These are phyloP conservation scores for Heliothis virescens DNA, from an alignment of 1,140 invertebrate genomes.

Conservation along the genomic window DNA sequence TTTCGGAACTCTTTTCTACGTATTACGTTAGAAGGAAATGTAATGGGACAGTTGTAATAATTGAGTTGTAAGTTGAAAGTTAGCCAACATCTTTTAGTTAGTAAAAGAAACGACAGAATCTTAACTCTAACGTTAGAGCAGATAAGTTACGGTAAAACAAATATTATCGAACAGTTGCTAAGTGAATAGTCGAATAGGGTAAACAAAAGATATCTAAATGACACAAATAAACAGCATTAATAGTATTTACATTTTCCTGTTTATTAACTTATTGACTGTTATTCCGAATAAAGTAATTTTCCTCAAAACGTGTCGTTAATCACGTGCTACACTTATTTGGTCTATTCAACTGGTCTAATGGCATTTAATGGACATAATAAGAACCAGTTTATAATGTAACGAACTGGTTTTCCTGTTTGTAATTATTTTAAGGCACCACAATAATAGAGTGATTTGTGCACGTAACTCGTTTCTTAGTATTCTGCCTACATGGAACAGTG, in stretches of 20 bases:
- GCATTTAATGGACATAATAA: not conserved
- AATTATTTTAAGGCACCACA: too few species aligned
- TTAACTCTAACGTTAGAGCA: too few species aligned
- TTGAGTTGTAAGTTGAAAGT: too few species aligned
- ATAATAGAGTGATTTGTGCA: too few species aligned
- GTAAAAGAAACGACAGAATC: too few species aligned
- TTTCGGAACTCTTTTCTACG: conserved; percentile 9
- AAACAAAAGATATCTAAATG: conserved; percentile 1
- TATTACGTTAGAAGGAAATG: too few species aligned
- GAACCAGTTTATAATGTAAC: too few species aligned
- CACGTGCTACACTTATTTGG: not conserved
- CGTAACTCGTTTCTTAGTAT: not conserved
- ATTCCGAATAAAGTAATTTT: not conserved
- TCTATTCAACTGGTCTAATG: not conserved
- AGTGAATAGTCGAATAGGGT: not conserved
- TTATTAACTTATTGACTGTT: not conserved
- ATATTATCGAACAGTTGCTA: not conserved
- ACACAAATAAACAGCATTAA: conserved; percentile 16
- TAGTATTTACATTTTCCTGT: conserved; percentile 27
- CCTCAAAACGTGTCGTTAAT: not conserved
- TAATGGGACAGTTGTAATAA: not conserved
- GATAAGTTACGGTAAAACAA: not conserved
- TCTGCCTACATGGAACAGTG: not conserved
- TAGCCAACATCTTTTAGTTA: too few species aligned
- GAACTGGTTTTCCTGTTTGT: too few species aligned